Evolutionary conservation across 2,888 invertebrate genomes (phyloP), one percentile per base, ranked within the genome.

Genomic region (Steromphala cineraria): DNA sequence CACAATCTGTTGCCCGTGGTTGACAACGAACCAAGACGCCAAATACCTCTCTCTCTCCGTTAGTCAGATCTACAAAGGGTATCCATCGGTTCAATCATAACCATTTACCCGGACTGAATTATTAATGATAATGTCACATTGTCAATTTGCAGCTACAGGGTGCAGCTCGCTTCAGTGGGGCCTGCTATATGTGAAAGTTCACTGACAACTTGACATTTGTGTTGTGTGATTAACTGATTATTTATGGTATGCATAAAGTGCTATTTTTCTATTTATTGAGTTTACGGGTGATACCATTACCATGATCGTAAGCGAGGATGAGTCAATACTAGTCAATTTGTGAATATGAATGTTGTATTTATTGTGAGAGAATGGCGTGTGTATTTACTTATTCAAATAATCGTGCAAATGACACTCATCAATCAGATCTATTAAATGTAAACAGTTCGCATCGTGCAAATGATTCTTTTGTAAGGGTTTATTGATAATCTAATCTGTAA

Each of bases 291-390:
- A 71, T 71, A 71, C 36, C 40, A 19, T 46, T 36, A 71, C 40
- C 31, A 71, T 40, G 36, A 19, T 67, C n/a, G 71, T 71, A 71
- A 71, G 71, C 71, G 40, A 36, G 71, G 71, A 71, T 71, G 71
- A 71, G 71, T 71, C 71, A 19, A 4, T 31, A 36, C 71, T 71
- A 71, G 71, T 71, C 71, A 71, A 71, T 36, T 71, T 71, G 71
- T 71, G 31, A 31, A 71, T 71, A 71, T 71, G 71, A n/a, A 71
- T 71, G 40, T 71, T 31, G n/a, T 15, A 36, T 28, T 71, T 36
- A 19, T 36, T 71, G 36, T 40, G n/a, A 62, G 19, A 71, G 28
- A 36, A 36, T 28, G n/a, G 67, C 31, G 28, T 71, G 71, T 71
- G 24, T 28, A 28, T 36, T 31, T n/a, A 19, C 10, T 40, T 36